Conservation (phyloP, 2,113 vertebrate genomes). For the Chinchilla lanigera region DNA sequence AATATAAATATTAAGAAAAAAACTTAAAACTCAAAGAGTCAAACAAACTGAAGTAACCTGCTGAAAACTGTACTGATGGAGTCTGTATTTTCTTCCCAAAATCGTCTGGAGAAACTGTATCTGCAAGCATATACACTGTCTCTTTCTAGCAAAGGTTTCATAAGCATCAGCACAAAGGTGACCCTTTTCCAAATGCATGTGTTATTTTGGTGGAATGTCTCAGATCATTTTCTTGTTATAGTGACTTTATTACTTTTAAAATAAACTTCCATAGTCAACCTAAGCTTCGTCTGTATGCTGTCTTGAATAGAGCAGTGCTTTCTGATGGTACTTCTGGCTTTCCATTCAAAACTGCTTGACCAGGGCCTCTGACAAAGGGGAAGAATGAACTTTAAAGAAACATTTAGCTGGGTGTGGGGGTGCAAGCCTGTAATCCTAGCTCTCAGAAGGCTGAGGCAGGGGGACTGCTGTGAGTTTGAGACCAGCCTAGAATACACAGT, state of each 20-base stretch:
- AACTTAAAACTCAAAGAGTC: not conserved
- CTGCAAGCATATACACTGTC: not conserved
- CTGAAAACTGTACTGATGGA: not conserved
- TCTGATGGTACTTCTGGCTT: not conserved
- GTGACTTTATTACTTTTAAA: not conserved
- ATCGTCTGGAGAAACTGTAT: not conserved
- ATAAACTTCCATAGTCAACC: not conserved
- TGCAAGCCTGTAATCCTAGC: not conserved
- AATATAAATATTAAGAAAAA: not conserved
- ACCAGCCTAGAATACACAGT: not conserved
- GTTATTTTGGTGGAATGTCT: not conserved
- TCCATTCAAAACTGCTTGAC: not conserved
- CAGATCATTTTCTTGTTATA: not conserved
- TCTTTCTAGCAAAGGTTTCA: not conserved
- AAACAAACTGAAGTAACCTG: not conserved
- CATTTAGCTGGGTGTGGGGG: not conserved
- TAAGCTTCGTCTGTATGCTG: not conserved
- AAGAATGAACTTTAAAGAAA: constrained; percentile 25
- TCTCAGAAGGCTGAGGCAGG: not conserved
- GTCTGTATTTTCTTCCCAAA: not conserved
- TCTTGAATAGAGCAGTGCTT: not conserved
- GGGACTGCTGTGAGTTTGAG: not conserved
- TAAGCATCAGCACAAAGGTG: not conserved
- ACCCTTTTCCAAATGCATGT: not conserved
- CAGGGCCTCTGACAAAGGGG: not conserved